phyloP scores from a whole-genome alignment of 2,888 invertebrate genomes.

The Sympetrum striolatum region DNA sequence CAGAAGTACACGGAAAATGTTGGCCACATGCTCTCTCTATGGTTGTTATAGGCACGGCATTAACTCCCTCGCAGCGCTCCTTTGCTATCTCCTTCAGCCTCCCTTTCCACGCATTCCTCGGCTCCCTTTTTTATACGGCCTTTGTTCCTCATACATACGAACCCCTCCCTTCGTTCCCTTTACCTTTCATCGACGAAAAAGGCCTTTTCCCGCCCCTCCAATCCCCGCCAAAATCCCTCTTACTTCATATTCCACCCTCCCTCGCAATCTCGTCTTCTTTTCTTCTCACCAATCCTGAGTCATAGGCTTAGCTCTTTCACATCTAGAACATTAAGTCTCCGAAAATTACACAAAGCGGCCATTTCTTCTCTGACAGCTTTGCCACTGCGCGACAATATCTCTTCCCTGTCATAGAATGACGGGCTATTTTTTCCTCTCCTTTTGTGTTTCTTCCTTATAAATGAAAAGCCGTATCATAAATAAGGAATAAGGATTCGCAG shows the following conservation, averaged over 20 bases:
- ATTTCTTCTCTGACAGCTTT: neutral
- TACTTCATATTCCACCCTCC: neutral
- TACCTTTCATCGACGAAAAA: neutral
- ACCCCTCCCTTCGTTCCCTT: neutral
- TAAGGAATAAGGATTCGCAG: neutral
- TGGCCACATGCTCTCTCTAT: neutral
- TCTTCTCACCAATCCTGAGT: neutral
- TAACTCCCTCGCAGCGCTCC: neutral
- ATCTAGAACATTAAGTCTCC: neutral
- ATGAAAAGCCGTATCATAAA: neutral
- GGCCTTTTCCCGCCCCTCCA: neutral
- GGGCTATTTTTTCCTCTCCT: neutral
- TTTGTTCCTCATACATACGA: neutral
- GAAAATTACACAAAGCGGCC: neutral
- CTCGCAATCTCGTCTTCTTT: neutral
- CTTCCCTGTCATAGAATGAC: neutral
- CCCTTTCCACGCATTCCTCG: neutral
- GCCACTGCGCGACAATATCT: neutral
- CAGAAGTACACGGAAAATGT: neutral
- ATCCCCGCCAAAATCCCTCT: neutral
- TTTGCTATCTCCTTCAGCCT: neutral
- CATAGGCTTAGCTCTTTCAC: neutral
- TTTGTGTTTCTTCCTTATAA: neutral
- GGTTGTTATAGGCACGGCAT: neutral
- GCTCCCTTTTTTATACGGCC: neutral